phyloP scores from a whole-genome alignment of 1,140 invertebrate species.

The Danaus plexippus region DNA sequence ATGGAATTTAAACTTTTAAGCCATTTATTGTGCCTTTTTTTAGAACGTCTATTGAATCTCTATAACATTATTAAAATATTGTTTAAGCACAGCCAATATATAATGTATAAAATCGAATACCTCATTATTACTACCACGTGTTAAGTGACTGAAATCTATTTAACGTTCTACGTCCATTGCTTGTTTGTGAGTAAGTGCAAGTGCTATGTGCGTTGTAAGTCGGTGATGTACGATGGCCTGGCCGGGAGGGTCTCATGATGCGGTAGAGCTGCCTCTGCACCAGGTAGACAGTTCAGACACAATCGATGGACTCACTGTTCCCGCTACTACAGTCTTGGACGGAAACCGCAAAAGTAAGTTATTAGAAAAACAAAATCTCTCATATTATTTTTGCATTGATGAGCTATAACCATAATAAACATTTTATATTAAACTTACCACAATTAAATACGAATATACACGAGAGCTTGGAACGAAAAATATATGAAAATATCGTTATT shows the following conservation, averaged over 20 bases:
- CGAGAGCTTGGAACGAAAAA: too few relatives aligned
- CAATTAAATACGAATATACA: too few relatives aligned
- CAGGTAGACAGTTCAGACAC: conserved; percentile 27
- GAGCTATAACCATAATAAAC: neutral
- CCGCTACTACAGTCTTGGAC: conserved; percentile 30
- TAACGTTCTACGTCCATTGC: conserved; percentile 10
- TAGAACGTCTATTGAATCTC: too few relatives aligned
- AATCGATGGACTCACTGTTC: conserved; percentile 31
- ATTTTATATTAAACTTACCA: too few relatives aligned
- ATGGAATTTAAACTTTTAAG: too few relatives aligned
- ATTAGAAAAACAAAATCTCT: conserved; percentile 13
- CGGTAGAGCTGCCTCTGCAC: conserved; percentile 48
- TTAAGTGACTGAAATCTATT: too few relatives aligned
- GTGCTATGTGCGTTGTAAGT: conserved; percentile 15
- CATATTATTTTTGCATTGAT: neutral
- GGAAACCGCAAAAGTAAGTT: conserved; percentile 23
- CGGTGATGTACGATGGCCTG: conserved; percentile 52
- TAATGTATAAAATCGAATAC: too few relatives aligned
- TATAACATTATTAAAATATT: too few relatives aligned
- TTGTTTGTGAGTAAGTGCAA: neutral
- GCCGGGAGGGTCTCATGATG: conserved; percentile 49
- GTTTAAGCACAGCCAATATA: too few relatives aligned
- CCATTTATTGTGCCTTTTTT: too few relatives aligned
- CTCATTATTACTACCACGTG: too few relatives aligned
- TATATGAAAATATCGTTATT: too few relatives aligned